Conservation (phyloP, 2,888 invertebrate genomes). For the Bugulina stolonifera region DNA sequence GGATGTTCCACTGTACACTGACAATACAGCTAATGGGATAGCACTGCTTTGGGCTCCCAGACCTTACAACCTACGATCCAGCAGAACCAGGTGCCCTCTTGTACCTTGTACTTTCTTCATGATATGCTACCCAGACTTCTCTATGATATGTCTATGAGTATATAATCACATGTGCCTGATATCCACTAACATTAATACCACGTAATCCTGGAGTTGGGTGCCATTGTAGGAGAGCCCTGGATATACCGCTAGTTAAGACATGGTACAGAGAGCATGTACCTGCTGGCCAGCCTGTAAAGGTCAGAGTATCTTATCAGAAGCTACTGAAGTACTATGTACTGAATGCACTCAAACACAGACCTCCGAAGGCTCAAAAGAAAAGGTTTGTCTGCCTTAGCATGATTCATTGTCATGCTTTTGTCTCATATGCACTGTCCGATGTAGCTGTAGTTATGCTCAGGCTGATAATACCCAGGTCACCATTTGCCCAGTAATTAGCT, state of each 20-base stretch:
- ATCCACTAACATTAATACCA: no score
- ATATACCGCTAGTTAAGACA: slow-evolving; percentile 91
- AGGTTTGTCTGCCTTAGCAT: slow-evolving; percentile 55
- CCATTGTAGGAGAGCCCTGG: slow-evolving; percentile 84
- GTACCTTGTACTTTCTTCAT: background rate
- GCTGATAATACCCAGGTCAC: no score
- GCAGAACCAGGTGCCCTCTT: slow-evolving; percentile 63
- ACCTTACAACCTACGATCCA: slow-evolving; percentile 93
- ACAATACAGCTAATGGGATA: slow-evolving; percentile 98
- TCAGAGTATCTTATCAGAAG: slow-evolving; percentile 97
- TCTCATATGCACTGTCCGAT: background rate
- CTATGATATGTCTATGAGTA: no score
- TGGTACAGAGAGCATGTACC: slow-evolving; percentile 66
- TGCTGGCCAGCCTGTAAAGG: slow-evolving; percentile 79
- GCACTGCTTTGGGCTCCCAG: slow-evolving; percentile 94
- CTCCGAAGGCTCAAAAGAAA: slow-evolving; percentile 97
- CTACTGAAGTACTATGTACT: slow-evolving; percentile 95
- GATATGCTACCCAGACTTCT: background rate
- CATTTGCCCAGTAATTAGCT: no score
- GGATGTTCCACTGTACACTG: slow-evolving; percentile 91
- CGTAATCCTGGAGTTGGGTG: no score
- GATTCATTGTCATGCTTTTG: background rate
- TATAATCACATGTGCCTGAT: no score
- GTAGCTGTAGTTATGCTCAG: background rate
- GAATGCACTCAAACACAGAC: slow-evolving; percentile 92